A percentile compares a stretch with the other conserved stretches of the same genome.
Evolutionary conservation across 2,888 invertebrate genomes (phyloP).

Genomic region (Lasius fuliginosus): DNA sequence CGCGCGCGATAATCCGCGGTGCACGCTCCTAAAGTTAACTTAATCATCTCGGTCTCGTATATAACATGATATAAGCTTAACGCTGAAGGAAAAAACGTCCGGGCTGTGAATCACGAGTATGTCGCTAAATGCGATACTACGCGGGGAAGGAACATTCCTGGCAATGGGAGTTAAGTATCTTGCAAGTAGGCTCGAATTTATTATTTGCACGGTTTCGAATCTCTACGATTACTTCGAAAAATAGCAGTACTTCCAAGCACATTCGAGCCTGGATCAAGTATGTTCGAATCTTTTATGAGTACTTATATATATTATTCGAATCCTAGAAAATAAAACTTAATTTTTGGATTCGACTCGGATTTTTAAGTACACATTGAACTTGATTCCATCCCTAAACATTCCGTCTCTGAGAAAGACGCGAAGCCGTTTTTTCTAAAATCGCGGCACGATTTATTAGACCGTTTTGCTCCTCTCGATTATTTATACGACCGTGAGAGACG

Average conservation of each 20-base stretch:
- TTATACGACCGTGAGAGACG: conserved; percentile 32
- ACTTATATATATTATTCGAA: too few species aligned
- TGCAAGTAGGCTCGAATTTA: too few species aligned
- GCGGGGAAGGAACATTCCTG: background rate
- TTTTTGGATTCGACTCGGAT: too few species aligned
- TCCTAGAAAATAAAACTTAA: too few species aligned
- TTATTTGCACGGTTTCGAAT: too few species aligned
- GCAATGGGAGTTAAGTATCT: too few species aligned
- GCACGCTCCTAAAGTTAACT: conserved; percentile 51
- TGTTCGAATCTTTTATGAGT: too few species aligned
- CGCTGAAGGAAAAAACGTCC: background rate
- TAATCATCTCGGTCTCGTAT: conserved; percentile 35
- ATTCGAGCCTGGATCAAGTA: too few species aligned
- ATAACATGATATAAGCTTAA: conserved; percentile 21
- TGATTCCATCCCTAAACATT: background rate
- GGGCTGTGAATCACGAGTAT: conserved; percentile 13
- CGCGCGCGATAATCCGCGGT: conserved; percentile 45
- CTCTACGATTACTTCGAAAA: too few species aligned
- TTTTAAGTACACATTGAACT: too few species aligned
- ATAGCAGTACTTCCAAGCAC: too few species aligned
- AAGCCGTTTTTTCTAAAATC: background rate
- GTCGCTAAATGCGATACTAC: background rate
- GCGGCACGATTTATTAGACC: conserved; percentile 36
- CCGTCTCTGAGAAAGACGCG: conserved; percentile 8
- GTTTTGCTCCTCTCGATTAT: conserved; percentile 36